Conservation (phyloP, 1,140 invertebrate species). For the Sitodiplosis mosellana region DNA sequence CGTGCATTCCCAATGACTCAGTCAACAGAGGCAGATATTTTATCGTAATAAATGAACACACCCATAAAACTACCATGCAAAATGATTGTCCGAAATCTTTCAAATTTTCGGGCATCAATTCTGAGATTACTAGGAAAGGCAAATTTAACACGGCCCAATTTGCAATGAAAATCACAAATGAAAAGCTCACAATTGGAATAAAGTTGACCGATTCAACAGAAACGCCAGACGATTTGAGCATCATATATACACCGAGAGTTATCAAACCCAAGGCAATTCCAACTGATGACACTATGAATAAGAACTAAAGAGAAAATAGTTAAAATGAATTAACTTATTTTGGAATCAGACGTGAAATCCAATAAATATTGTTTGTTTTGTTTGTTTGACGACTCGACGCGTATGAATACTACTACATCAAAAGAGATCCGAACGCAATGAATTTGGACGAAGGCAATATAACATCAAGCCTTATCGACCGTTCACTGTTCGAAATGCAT, state of each 20-base stretch:
- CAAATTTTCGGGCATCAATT: constrained; percentile 19
- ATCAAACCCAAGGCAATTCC: background rate
- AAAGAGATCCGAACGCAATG: too few relatives aligned
- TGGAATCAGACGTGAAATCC: too few relatives aligned
- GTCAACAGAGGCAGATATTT: constrained; percentile 10
- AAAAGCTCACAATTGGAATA: constrained; percentile 18
- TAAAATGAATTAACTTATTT: background rate
- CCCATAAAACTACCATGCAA: constrained; percentile 15
- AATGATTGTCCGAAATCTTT: constrained; percentile 12
- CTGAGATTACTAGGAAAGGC: constrained; percentile 18
- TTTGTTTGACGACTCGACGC: too few relatives aligned
- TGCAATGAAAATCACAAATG: constrained; percentile 17
- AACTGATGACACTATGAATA: background rate
- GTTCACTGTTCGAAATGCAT: too few relatives aligned
- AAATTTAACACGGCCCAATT: constrained; percentile 15
- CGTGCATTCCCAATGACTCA: constrained; percentile 14
- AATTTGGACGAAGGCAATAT: too few relatives aligned
- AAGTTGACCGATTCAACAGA: constrained; percentile 7
- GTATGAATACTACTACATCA: too few relatives aligned
- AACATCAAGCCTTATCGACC: too few relatives aligned
- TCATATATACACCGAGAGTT: constrained; percentile 1
- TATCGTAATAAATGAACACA: constrained; percentile 8
- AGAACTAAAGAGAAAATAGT: background rate
- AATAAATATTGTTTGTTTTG: too few relatives aligned
- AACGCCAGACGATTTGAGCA: background rate